Evolutionary conservation across 1,140 invertebrate genomes (phyloP), one percentile per base, ranked within the genome.

Genomic region (Lordiphosa clarofinis): DNA sequence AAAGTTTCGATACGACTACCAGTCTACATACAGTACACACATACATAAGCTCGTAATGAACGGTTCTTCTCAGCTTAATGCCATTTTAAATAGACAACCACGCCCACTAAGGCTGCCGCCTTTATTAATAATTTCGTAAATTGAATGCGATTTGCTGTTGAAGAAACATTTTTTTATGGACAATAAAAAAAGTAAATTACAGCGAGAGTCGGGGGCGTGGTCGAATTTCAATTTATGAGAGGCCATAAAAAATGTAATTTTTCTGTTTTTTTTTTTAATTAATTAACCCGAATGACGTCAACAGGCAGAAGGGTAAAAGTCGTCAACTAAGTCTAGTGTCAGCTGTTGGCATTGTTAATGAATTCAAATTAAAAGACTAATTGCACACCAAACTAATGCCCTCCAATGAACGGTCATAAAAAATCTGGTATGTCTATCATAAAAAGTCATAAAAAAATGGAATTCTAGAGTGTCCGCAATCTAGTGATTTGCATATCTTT

Each of bases 21-120:
- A 28, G 24, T 0, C 24, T 28, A 7, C 24, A 28, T 7, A 1
- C 7, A 2, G 24, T 28, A 28, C 24, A 28, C 2, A 28, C 24
- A 28, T 4, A 28, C 24, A 7, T 28, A 0, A 28, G 4, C 24
- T 28, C 24, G 24, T 47, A 42, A 19, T 46, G 42, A 33, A 46
- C 37, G 43, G 59, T 58, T 68, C 56, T 56, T 11, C 5, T 15
- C 39, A 33, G 28, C 49, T 68, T 75, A 75, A 81, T 81, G 66
- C 49, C 54, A 54, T 81, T 72, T 82, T 82, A 81, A 81, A 68
- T 58, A 75, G 67, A 50, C 57, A 43, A 40, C 59, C 33, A 66
- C 40, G 60, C 66, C 73, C 58, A 60, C 52, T 7, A 7, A 28
- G 5, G 24, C 24, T 28, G 42, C 15, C 11, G 31, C 48, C 7